Percentiles rank a stretch among this genome's conserved stretches.
These are phyloP conservation scores for Musca vetustissima DNA, from an alignment of 1,140 invertebrate genomes.

Conservation along the genomic window DNA sequence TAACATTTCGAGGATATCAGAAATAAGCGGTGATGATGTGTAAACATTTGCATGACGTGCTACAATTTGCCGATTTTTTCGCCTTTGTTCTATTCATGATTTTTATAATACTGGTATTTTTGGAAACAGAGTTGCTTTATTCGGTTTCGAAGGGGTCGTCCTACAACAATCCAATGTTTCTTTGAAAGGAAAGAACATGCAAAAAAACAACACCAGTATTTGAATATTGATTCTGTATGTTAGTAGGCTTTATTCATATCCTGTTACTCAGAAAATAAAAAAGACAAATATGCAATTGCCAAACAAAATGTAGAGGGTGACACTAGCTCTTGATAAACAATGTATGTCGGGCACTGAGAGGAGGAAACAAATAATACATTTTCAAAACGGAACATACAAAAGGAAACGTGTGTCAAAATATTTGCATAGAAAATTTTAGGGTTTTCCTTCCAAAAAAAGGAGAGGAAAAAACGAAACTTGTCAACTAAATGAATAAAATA, in stretches of 20 bases:
- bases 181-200: background rate
- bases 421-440: constrained; percentile 11
- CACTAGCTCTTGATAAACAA: background rate
- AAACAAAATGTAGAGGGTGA: background rate
- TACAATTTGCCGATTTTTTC: background rate
- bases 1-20: constrained; percentile 12
- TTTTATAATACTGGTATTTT: no score
- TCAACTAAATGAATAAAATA: background rate
- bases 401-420: constrained; percentile 18
- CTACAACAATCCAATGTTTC: no score
- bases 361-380: no score
- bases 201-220: background rate
- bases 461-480: background rate
- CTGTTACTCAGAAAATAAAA: constrained; percentile 7
- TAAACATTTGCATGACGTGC: constrained; percentile 24
- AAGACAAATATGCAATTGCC: no score
- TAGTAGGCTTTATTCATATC: constrained; percentile 15
- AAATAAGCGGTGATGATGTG: constrained; percentile 18
- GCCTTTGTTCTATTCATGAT: background rate
- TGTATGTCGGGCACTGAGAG: no score
- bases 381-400: no score
- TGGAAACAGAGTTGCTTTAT: constrained; percentile 1
- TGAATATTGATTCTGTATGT: constrained; percentile 13
- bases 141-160: background rate
- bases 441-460: background rate